These are phyloP conservation scores for Schizotus pectinicornis DNA, from an alignment of 2,888 invertebrate species.

Conservation along the genomic window DNA sequence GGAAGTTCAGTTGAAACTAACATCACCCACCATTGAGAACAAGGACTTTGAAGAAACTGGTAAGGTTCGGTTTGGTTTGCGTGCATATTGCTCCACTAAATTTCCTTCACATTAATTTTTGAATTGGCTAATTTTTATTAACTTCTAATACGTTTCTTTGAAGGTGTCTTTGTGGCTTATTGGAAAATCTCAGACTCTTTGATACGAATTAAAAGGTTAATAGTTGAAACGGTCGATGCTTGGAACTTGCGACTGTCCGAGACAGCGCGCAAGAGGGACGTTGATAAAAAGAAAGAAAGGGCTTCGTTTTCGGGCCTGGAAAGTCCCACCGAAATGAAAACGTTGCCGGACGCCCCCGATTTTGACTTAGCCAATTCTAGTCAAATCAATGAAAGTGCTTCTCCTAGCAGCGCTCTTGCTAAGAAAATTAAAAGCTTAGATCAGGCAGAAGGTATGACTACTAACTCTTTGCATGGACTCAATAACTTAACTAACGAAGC, in stretches of 20 bases:
- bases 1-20: slow-evolving; percentile 77
- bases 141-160: slow-evolving; percentile 22
- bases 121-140: not conserved
- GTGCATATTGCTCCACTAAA: no score
- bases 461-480: not conserved
- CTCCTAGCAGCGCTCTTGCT: slow-evolving; percentile 45
- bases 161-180: slow-evolving; percentile 50
- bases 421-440: slow-evolving; percentile 59
- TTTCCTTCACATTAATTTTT: not conserved
- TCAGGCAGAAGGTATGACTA: slow-evolving; percentile 55
- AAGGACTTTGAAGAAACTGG: slow-evolving; percentile 53
- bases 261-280: slow-evolving; percentile 48
- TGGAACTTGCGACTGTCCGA: slow-evolving; percentile 71
- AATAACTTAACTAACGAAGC: not conserved
- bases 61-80: slow-evolving; percentile 14
- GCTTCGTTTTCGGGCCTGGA: slow-evolving; percentile 41
- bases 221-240: slow-evolving; percentile 72
- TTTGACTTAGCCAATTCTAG: not conserved
- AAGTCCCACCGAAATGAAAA: slow-evolving; percentile 36
- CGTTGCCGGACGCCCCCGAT: slow-evolving; percentile 44
- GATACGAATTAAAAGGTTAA: slow-evolving; percentile 68
- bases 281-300: slow-evolving; percentile 48
- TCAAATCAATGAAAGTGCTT: slow-evolving; percentile 4
- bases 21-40: slow-evolving; percentile 68
- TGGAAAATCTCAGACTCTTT: slow-evolving; percentile 68